Conservation (phyloP, 2,888 invertebrate species). For the Blera fallax region DNA sequence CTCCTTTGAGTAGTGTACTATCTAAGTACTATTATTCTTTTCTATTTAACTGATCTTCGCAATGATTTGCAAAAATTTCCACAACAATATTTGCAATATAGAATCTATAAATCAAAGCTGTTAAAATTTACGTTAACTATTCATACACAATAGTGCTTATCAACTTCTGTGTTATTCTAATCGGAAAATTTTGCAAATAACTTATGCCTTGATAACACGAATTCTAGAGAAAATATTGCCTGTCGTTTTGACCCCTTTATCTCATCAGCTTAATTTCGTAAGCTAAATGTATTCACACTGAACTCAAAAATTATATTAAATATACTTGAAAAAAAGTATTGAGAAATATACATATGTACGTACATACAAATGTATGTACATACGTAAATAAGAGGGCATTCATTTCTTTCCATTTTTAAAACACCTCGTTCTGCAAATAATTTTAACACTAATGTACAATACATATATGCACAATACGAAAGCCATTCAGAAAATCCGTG, state of each 20-base stretch:
- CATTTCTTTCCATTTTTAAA: too few relatives aligned
- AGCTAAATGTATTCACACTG: not conserved
- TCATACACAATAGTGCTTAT: not conserved
- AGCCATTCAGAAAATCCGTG: not conserved
- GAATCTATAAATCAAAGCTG: not conserved
- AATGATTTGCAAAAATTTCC: not conserved
- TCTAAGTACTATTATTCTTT: not conserved
- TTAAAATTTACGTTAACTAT: not conserved
- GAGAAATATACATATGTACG: not conserved
- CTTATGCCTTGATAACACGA: slow-evolving; percentile 6
- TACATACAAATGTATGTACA: too few relatives aligned
- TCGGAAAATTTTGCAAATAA: slow-evolving; percentile 1
- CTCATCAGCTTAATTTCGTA: not conserved
- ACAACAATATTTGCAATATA: not conserved
- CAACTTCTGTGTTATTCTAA: not conserved
- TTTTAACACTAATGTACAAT: too few relatives aligned
- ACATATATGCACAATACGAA: too few relatives aligned
- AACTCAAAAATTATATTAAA: not conserved
- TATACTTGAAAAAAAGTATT: not conserved
- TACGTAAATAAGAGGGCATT: not conserved
- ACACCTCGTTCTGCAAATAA: too few relatives aligned
- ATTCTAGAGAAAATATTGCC: not conserved
- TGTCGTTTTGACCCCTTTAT: slow-evolving; percentile 31
- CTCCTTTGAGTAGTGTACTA: not conserved
- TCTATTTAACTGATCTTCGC: not conserved